Conservation (phyloP, 2,888 invertebrate genomes). For the Lasioglossum pauxillum region DNA sequence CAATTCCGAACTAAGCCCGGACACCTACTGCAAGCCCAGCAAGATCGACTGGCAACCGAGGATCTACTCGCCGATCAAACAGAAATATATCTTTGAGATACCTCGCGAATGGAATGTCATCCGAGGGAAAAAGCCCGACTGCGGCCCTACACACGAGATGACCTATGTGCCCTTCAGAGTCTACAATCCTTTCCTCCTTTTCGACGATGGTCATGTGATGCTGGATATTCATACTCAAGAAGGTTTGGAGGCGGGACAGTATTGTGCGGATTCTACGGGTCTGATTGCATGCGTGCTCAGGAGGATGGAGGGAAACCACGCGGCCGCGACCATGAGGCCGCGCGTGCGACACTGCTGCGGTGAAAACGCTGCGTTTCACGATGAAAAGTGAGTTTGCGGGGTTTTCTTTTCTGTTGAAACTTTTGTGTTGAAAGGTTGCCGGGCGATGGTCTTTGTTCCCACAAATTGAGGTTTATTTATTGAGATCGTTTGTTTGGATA, state of each 20-base stretch:
- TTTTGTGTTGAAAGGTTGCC: neutral
- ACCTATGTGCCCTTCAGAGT: slow-evolving; percentile 77
- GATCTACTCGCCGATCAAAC: slow-evolving; percentile 86
- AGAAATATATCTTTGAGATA: slow-evolving; percentile 83
- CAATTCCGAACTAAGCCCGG: slow-evolving; percentile 74
- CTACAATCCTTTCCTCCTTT: slow-evolving; percentile 85
- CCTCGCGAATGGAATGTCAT: slow-evolving; percentile 86
- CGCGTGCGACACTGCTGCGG: slow-evolving; percentile 90
- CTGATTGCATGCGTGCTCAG: slow-evolving; percentile 87
- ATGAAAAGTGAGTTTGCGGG: slow-evolving; percentile 85
- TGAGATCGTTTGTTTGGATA: neutral
- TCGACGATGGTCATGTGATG: slow-evolving; percentile 88
- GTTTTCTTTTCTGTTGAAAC: neutral
- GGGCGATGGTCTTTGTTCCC: neutral
- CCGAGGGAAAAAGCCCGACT: slow-evolving; percentile 79
- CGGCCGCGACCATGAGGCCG: slow-evolving; percentile 82
- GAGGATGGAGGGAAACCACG: slow-evolving; percentile 79
- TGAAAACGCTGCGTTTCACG: slow-evolving; percentile 87
- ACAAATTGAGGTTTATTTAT: neutral
- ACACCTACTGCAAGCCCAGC: slow-evolving; percentile 76
- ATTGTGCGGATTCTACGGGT: slow-evolving; percentile 89
- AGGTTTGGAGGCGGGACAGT: slow-evolving; percentile 86
- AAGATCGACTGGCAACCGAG: slow-evolving; percentile 86
- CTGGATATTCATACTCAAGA: slow-evolving; percentile 85
- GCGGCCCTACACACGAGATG: slow-evolving; percentile 81